Conservation (phyloP, 1,140 invertebrate species). For the Andrena cerasifolii region DNA sequence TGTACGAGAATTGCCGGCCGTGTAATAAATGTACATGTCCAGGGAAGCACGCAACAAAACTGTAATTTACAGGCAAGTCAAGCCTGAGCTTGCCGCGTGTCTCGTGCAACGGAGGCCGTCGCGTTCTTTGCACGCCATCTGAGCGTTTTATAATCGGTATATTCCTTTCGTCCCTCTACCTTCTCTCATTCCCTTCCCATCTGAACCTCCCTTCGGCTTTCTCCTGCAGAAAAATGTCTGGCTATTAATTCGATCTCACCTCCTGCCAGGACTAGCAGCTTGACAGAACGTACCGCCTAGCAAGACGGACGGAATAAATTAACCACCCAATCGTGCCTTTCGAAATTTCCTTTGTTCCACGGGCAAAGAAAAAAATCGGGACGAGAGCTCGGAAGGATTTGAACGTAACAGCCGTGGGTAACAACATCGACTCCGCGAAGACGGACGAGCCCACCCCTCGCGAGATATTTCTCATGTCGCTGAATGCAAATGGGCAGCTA, state of each 20-base stretch:
- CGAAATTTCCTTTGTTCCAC: slow-evolving; percentile 51
- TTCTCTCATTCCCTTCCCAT: slow-evolving; percentile 37
- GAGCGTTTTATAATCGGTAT: slow-evolving; percentile 76
- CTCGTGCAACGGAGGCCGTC: slow-evolving; percentile 65
- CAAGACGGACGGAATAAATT: slow-evolving; percentile 65
- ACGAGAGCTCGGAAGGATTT: slow-evolving; percentile 20
- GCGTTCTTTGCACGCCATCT: slow-evolving; percentile 76
- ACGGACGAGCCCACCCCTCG: background rate
- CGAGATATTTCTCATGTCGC: slow-evolving; percentile 9
- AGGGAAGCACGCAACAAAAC: slow-evolving; percentile 76
- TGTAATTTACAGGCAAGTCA: slow-evolving; percentile 66
- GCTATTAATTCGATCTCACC: slow-evolving; percentile 74
- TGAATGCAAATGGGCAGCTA: background rate
- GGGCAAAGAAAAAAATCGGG: slow-evolving; percentile 7
- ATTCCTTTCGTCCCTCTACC: slow-evolving; percentile 48
- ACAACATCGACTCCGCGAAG: background rate
- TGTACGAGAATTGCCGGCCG: slow-evolving; percentile 69
- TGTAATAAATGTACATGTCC: slow-evolving; percentile 74
- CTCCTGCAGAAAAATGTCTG: slow-evolving; percentile 70
- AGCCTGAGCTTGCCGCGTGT: slow-evolving; percentile 69
- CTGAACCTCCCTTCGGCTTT: slow-evolving; percentile 36
- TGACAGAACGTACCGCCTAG: slow-evolving; percentile 60
- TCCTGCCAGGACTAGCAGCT: slow-evolving; percentile 43
- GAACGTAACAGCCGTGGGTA: background rate
- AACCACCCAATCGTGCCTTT: slow-evolving; percentile 52